Conservation (phyloP, 2,797 vertebrate species). For the Dendrocincla tyrannina region DNA sequence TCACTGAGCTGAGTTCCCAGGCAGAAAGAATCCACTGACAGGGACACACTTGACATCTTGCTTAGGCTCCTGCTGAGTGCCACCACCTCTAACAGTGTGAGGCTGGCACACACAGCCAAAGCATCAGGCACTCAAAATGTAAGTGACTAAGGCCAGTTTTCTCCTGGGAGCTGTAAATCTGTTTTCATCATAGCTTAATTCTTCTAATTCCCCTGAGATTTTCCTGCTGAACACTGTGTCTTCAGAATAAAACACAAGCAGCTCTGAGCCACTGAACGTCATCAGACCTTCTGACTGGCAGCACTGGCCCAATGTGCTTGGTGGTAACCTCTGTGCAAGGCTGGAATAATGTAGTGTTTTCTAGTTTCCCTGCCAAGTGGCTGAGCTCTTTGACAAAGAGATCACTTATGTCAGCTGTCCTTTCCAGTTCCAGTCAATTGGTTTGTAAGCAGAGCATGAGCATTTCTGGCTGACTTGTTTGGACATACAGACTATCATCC, state of each 20-base stretch:
- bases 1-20: fast-evolving
- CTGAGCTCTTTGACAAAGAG: not conserved
- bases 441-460: conserved; percentile 6
- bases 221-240: not conserved
- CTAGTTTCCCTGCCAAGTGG: not conserved
- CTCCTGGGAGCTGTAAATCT: not conserved
- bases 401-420: conserved; percentile 23
- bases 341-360: not conserved
- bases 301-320: not conserved
- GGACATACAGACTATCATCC: not conserved
- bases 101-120: not conserved
- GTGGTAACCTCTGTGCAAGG: not conserved
- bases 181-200: not conserved
- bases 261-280: fast-evolving
- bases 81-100: no score
- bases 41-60: not conserved
- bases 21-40: not conserved
- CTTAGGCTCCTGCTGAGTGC: not conserved
- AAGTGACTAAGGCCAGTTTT: not conserved
- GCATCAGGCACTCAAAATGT: not conserved
- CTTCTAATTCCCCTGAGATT: not conserved
- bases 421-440: conserved; percentile 23
- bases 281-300: not conserved
- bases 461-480: not conserved
- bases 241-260: not conserved